Percentiles rank a stretch among this genome's conserved stretches.
Evolutionary conservation across 2,888 invertebrate species (phyloP).

Genomic region (Brachyptera risi): DNA sequence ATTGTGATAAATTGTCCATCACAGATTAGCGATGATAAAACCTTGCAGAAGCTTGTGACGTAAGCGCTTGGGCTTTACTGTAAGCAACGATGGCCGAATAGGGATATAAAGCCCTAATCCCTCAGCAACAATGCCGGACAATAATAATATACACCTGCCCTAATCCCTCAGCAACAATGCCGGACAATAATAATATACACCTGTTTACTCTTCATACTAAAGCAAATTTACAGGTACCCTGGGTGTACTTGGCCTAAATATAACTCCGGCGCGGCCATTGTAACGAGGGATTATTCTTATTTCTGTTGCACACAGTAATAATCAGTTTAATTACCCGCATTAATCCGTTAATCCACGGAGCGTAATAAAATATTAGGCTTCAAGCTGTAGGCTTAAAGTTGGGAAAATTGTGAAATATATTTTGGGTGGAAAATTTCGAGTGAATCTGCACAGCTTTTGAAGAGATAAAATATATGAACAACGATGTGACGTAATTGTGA

Average conservation of each 20-base stretch:
- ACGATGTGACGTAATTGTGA: no score
- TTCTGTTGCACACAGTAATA: no score
- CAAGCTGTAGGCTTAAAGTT: no score
- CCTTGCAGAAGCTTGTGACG: not conserved
- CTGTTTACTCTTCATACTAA: constrained; percentile 8
- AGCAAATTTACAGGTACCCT: constrained; percentile 12
- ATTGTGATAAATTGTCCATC: constrained; percentile 7
- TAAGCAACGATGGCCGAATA: not conserved
- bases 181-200: constrained; percentile 10
- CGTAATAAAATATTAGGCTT: no score
- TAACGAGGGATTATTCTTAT: constrained; percentile 16
- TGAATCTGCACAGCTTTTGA: no score
- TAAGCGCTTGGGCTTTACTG: constrained; percentile 1
- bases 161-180: constrained; percentile 15
- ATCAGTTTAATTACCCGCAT: no score
- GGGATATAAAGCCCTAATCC: constrained; percentile 5
- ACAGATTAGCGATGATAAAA: not conserved
- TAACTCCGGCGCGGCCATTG: not conserved
- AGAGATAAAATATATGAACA: no score
- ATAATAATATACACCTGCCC: no score
- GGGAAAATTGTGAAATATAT: no score
- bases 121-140: constrained; percentile 5
- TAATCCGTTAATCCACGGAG: no score
- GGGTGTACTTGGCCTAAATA: constrained; percentile 16
- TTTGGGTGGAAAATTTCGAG: no score